These are phyloP conservation scores for Axinella damicornis DNA, from an alignment of 37 sponge, comb jelly and placozoan genomes.

Conservation along the genomic window DNA sequence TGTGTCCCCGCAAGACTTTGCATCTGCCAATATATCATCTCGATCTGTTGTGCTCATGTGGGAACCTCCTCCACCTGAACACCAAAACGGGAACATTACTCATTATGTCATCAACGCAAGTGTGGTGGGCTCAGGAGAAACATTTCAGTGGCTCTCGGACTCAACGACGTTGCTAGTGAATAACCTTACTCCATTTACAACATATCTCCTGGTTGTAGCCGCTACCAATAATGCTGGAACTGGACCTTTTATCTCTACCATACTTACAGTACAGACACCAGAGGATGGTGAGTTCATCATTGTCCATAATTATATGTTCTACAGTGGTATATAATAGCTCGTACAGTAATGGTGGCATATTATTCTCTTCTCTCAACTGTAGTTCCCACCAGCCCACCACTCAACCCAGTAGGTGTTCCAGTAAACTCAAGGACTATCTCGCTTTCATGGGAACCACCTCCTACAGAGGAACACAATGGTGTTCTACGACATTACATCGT, in stretches of 20 bases:
- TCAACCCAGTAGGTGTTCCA: neutral
- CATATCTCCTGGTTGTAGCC: constrained; percentile 32
- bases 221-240: constrained; percentile 23
- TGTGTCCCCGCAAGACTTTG: neutral
- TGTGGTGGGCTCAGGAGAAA: neutral
- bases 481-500: constrained; percentile 17
- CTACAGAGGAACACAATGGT: constrained; percentile 21
- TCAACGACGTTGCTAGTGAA: neutral
- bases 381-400: neutral
- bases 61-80: constrained; percentile 19
- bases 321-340: too few relatives aligned
- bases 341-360: too few relatives aligned
- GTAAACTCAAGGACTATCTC: neutral
- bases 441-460: constrained; percentile 29
- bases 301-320: too few relatives aligned
- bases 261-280: neutral
- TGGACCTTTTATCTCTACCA: constrained; percentile 28
- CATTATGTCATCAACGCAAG: constrained; percentile 7
- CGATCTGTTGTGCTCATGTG: neutral
- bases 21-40: neutral
- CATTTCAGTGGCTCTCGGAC: neutral
- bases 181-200: constrained; percentile 30
- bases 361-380: too few relatives aligned
- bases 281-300: constrained; percentile 18
- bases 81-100: constrained; percentile 37